Conservation (phyloP, 2,113 vertebrate genomes). For the Prionailurus bengalensis region DNA sequence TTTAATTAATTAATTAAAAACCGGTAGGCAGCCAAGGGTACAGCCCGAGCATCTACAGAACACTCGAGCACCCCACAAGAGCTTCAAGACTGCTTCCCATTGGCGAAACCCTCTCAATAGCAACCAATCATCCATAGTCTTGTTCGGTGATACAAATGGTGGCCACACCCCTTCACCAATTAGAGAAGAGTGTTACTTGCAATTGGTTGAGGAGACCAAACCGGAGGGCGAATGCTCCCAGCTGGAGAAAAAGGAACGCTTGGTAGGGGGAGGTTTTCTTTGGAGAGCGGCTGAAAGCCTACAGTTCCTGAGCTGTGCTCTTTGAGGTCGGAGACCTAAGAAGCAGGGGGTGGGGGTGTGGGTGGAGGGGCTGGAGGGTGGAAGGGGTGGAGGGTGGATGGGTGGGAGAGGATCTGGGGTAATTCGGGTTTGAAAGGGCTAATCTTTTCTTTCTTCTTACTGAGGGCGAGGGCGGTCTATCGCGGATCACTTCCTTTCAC, state of each 20-base stretch:
- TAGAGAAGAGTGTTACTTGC: background rate
- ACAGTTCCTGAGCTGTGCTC: accelerated
- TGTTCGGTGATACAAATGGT: background rate
- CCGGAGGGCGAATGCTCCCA: background rate
- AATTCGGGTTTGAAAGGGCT: background rate
- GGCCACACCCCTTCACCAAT: conserved; percentile 59
- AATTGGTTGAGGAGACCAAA: conserved; percentile 60
- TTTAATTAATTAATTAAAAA: too few relatives aligned
- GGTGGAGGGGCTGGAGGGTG: too few relatives aligned
- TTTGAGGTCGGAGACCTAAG: background rate
- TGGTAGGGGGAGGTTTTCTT: conserved; percentile 71
- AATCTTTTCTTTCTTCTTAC: background rate
- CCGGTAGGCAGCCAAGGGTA: background rate
- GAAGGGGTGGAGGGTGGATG: background rate
- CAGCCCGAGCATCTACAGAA: conserved; percentile 93
- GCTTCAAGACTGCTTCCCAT: background rate
- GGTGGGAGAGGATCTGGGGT: background rate
- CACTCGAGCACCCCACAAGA: conserved; percentile 87
- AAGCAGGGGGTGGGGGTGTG: too few relatives aligned
- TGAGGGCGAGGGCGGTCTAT: background rate
- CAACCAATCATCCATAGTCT: background rate
- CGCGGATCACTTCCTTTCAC: background rate
- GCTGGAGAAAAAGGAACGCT: background rate
- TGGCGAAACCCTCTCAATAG: background rate
- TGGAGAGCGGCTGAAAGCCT: accelerated